Evolutionary conservation across 2,113 vertebrate species (phyloP), one percentile per base, ranked within the genome.

Genomic region (Varanus komodoensis): DNA sequence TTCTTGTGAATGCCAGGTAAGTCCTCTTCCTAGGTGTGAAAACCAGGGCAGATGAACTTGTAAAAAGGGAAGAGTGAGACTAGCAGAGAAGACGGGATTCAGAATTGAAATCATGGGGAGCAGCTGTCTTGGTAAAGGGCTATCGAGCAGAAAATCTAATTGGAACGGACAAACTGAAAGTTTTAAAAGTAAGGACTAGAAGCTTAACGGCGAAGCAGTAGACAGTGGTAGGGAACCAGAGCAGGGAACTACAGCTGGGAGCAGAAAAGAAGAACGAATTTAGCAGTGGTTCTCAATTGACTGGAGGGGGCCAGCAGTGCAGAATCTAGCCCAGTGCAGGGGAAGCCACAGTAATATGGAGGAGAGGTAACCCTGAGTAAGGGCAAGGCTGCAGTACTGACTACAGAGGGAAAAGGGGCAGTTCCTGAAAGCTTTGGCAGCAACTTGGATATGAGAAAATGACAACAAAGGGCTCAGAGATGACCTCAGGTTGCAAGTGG

Each of bases 401-500:
- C 67, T 44, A 79, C 34, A 50, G 34, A 57, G 83, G 29, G 50
- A 71, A 81, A 54, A 68, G 38, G 48, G 50, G 61, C 73, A 52
- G 44, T 27, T 19, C 52, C 29, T 21, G 77, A 80, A n/a, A 80
- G 34, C 57, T 54, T 38, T 79, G 85, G 52, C 87, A 74, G 48
- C 34, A 3, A 32, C 87, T 82, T 64, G 83, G 32, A 79, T 68
- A 61, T 85, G 48, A 85, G 48, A 80, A 82, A 85, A 89, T 57
- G 61, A 85, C 82, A 69, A 21, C 34, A 44, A 25, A 80, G 50
- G 83, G 80, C 34, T 71, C 83, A 80, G 50, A 86, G 50, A 80
- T 86, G 83, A 90, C 75, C 89, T 64, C 75, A 89, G 75, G 74
- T 84, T 79, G 23, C 54, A 78, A 78, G 73, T 78, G 32, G 73